phyloP scores from a whole-genome alignment of 2,888 invertebrate species.

The Petrolisthes manimaculis region DNA sequence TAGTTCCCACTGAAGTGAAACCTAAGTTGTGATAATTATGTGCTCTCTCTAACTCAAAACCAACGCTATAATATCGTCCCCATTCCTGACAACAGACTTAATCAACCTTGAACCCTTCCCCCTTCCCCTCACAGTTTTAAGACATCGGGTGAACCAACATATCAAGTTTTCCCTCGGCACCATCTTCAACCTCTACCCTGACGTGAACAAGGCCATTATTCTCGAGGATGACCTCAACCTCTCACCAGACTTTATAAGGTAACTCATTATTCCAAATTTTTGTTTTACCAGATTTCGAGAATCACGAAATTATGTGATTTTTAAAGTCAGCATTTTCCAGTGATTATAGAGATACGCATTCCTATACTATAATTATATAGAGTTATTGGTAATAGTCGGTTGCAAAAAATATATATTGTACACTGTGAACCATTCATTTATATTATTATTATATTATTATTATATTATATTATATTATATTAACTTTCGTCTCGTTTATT shows the following conservation, averaged over 20 bases:
- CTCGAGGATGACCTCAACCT: slow-evolving; percentile 61
- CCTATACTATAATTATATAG: neutral
- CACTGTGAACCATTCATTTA: too few relatives aligned
- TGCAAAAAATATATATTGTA: too few relatives aligned
- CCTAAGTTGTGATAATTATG: too few relatives aligned
- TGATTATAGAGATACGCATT: neutral
- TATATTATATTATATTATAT: too few relatives aligned
- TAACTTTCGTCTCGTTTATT: too few relatives aligned
- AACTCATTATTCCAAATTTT: neutral
- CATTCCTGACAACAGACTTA: too few relatives aligned
- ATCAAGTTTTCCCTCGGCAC: slow-evolving; percentile 47
- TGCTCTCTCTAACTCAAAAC: too few relatives aligned
- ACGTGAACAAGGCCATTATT: slow-evolving; percentile 46
- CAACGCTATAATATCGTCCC: too few relatives aligned
- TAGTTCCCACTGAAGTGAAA: neutral
- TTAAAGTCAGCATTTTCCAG: neutral
- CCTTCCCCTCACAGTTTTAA: slow-evolving; percentile 24
- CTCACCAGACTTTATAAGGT: slow-evolving; percentile 61
- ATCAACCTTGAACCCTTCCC: too few relatives aligned
- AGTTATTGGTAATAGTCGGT: neutral
- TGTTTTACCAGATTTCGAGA: too few relatives aligned
- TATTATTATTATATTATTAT: too few relatives aligned
- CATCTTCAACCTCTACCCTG: slow-evolving; percentile 29
- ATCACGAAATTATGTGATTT: neutral
- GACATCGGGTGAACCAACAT: slow-evolving; percentile 56